A percentile compares a stretch with the other conserved stretches of the same genome.
phyloP scores from a whole-genome alignment of 2,797 vertebrate genomes.

The Sebastes flavidus region DNA sequence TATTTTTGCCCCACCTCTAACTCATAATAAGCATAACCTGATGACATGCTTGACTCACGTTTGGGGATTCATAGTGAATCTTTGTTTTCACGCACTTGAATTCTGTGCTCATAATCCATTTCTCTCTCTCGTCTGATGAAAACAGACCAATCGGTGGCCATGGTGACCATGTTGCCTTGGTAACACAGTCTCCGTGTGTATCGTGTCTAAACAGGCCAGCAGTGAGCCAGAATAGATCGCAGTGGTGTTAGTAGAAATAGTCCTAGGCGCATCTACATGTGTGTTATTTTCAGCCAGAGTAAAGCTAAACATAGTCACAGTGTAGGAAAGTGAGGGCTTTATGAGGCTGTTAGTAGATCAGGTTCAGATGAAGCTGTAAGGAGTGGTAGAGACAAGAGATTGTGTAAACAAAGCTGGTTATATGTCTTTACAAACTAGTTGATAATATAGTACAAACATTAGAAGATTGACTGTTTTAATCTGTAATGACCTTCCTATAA shows the following conservation, averaged over 20 bases:
- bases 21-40: too few species aligned
- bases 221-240: conserved; percentile 5
- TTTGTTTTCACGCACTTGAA: background rate
- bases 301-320: conserved; percentile 6
- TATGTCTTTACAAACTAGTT: background rate
- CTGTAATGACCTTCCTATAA: background rate
- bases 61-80: background rate
- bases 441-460: background rate
- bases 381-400: background rate
- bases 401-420: background rate
- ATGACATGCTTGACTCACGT: background rate
- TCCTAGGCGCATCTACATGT: background rate
- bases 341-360: background rate
- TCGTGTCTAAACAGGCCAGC: conserved; percentile 3
- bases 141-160: background rate
- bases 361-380: background rate
- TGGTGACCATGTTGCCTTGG: conserved; percentile 40
- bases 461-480: background rate
- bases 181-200: conserved; percentile 8
- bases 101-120: background rate
- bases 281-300: conserved; percentile 4
- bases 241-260: background rate
- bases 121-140: background rate
- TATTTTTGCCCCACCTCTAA: too few species aligned
- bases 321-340: background rate